These are phyloP conservation scores for Chaetura pelagica DNA, from an alignment of 2,113 vertebrate species.

Conservation along the genomic window DNA sequence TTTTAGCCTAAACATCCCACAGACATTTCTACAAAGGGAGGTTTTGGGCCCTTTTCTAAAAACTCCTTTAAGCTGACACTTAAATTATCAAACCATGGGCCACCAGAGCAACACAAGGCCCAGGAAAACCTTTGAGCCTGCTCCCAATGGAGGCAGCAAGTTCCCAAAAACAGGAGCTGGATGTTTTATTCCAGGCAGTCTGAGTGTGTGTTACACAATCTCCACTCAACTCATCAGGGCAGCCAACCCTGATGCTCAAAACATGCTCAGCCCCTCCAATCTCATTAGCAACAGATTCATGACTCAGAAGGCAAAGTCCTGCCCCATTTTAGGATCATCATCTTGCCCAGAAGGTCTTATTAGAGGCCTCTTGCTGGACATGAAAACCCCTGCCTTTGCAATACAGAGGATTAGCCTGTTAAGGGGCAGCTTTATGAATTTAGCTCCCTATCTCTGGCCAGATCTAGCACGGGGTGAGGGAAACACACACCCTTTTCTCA, in stretches of 20 bases:
- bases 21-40: fast-evolving
- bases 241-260: not conserved
- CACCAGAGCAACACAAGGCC: not conserved
- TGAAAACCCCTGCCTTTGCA: not conserved
- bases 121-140: fast-evolving
- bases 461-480: not conserved
- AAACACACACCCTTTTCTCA: not conserved
- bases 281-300: not conserved
- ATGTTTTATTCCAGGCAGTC: not conserved
- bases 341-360: not conserved
- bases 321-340: not conserved
- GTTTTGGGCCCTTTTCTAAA: not conserved
- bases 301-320: not conserved
- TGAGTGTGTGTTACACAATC: fast-evolving
- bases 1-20: not conserved
- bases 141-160: not conserved
- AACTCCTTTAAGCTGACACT: too few species aligned
- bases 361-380: not conserved
- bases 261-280: not conserved
- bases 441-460: not conserved
- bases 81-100: not conserved
- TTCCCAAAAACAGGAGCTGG: fast-evolving
- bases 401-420: not conserved
- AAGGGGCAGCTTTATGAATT: not conserved
- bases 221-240: not conserved